Conservation (phyloP, 1,140 invertebrate genomes). For the Tetramorium parvispinum region DNA sequence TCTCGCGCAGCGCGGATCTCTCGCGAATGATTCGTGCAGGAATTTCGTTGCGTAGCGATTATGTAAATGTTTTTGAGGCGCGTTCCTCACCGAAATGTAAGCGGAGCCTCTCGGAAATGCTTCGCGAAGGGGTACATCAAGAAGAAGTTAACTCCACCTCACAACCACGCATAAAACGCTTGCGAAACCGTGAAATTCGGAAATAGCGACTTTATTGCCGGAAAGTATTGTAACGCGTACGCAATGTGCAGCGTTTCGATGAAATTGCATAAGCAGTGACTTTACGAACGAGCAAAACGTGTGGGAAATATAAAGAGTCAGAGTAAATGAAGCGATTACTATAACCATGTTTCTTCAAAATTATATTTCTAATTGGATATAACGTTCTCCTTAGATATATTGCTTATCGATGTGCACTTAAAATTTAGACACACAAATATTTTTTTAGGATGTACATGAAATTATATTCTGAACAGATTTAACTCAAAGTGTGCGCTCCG, state of each 20-base stretch:
- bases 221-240: neutral
- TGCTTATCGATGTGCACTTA: neutral
- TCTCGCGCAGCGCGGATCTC: neutral
- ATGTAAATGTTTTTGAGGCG: conserved; percentile 54
- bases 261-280: neutral
- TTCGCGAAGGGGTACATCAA: conserved; percentile 26
- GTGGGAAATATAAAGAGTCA: neutral
- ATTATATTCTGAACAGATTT: conserved; percentile 32
- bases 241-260: neutral
- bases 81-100: conserved; percentile 40
- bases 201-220: conserved; percentile 45
- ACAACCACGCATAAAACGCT: conserved; percentile 25
- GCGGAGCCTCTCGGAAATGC: conserved; percentile 39
- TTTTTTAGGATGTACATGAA: neutral
- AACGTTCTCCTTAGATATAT: neutral
- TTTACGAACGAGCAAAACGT: conserved; percentile 7
- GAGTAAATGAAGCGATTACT: neutral
- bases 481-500: neutral
- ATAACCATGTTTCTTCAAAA: neutral
- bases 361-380: neutral
- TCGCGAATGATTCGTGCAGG: conserved; percentile 41
- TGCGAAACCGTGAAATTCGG: conserved; percentile 51
- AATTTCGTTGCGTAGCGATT: conserved; percentile 60
- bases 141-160: conserved; percentile 44
- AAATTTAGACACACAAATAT: neutral